These are phyloP conservation scores for Clarias fuscus DNA, from an alignment of 2,797 vertebrate genomes.

Conservation along the genomic window DNA sequence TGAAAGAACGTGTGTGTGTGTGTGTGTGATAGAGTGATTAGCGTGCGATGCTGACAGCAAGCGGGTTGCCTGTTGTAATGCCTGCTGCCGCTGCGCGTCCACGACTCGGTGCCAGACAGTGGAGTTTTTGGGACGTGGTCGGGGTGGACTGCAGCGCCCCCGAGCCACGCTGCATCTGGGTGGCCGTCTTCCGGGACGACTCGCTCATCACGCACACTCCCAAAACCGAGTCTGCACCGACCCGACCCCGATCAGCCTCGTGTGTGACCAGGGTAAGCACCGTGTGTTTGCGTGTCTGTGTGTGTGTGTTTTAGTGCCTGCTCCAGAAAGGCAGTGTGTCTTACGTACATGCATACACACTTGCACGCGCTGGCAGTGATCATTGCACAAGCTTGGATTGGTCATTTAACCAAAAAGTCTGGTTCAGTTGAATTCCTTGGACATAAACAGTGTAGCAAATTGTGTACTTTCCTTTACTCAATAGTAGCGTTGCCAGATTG, in stretches of 20 bases:
- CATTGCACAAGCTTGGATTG: background rate
- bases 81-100: constrained; percentile 67
- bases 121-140: constrained; percentile 85
- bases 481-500: background rate
- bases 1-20: constrained; percentile 19
- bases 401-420: background rate
- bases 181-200: constrained; percentile 79
- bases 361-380: background rate
- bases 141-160: constrained; percentile 93
- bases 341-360: background rate
- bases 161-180: constrained; percentile 92
- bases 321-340: background rate
- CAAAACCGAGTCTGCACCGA: constrained; percentile 46
- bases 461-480: background rate
- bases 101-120: constrained; percentile 69
- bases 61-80: constrained; percentile 67
- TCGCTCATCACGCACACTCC: constrained; percentile 38
- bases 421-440: background rate
- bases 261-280: constrained; percentile 36
- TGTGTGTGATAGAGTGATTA: background rate
- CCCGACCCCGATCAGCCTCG: constrained; percentile 36
- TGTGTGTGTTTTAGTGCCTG: constrained; percentile 2
- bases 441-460: background rate
- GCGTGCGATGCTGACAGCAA: constrained; percentile 55
- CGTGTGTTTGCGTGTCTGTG: background rate